A percentile compares a stretch with the other conserved stretches of the same genome.
Evolutionary conservation across 1,140 invertebrate genomes (phyloP).

Genomic region (Bombus consobrinus): DNA sequence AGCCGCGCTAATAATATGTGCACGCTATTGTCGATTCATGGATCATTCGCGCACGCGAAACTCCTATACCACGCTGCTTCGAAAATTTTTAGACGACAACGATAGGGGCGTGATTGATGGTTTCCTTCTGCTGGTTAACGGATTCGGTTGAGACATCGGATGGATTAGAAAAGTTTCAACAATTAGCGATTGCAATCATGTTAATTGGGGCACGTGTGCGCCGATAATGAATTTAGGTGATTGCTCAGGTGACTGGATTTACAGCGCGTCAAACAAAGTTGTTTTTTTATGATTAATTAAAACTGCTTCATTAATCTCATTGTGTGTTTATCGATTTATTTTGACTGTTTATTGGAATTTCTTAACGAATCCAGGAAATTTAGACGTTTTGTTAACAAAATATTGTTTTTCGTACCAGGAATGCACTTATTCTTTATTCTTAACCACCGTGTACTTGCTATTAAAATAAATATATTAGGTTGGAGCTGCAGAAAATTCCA

Average conservation of each 20-base stretch:
- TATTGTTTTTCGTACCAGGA: too few relatives aligned
- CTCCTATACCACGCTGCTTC: background rate
- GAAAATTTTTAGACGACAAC: background rate
- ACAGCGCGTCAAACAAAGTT: background rate
- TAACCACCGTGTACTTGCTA: background rate
- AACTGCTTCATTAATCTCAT: background rate
- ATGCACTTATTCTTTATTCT: background rate
- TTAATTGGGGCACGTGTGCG: background rate
- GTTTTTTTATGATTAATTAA: background rate
- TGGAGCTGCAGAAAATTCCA: too few relatives aligned
- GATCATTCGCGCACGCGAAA: conserved; percentile 3
- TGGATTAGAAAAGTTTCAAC: conserved; percentile 11
- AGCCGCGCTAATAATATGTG: conserved; percentile 33
- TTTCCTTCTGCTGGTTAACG: background rate
- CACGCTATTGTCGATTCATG: conserved; percentile 39
- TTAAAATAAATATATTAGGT: too few relatives aligned
- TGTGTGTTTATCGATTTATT: too few relatives aligned
- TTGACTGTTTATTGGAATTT: too few relatives aligned
- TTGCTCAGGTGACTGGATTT: background rate
- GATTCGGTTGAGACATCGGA: background rate
- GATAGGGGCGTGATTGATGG: background rate
- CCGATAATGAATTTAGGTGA: too few relatives aligned
- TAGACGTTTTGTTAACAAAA: too few relatives aligned
- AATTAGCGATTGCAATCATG: background rate
- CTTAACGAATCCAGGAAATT: too few relatives aligned